phyloP scores from a whole-genome alignment of 2,113 vertebrate genomes.

The Podiceps cristatus region DNA sequence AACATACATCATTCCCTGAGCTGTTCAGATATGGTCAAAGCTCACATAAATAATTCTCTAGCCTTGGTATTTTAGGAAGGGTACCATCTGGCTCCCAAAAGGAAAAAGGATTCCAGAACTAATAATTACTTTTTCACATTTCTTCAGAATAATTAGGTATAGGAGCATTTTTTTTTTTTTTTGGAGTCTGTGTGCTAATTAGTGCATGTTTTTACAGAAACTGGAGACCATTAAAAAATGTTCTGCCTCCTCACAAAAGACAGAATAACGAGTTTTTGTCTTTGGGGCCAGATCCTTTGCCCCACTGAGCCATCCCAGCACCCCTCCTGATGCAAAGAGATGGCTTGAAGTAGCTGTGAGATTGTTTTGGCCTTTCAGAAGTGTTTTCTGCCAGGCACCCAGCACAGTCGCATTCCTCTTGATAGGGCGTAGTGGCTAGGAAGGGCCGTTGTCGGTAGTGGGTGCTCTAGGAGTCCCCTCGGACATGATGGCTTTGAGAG shows the following conservation, averaged over 20 bases:
- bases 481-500: not conserved
- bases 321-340: not conserved
- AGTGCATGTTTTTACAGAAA: not conserved
- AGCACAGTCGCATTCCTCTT: accelerated
- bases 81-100: constrained; percentile 38
- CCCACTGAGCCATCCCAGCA: not conserved
- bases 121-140: constrained; percentile 28
- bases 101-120: not conserved
- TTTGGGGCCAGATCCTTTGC: not conserved
- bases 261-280: not conserved
- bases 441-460: not conserved
- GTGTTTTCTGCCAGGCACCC: not conserved
- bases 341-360: not conserved
- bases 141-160: not conserved
- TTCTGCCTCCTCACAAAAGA: not conserved
- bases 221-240: not conserved
- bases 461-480: not conserved
- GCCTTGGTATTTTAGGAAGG: constrained; percentile 37
- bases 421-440: not conserved
- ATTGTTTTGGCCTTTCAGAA: not conserved
- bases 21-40: constrained; percentile 40
- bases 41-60: constrained; percentile 55
- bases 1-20: constrained; percentile 45
- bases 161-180: not conserved
- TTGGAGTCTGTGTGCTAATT: not conserved